phyloP scores from a whole-genome alignment of 2,113 vertebrate genomes.

The Nyctereutes procyonoides region DNA sequence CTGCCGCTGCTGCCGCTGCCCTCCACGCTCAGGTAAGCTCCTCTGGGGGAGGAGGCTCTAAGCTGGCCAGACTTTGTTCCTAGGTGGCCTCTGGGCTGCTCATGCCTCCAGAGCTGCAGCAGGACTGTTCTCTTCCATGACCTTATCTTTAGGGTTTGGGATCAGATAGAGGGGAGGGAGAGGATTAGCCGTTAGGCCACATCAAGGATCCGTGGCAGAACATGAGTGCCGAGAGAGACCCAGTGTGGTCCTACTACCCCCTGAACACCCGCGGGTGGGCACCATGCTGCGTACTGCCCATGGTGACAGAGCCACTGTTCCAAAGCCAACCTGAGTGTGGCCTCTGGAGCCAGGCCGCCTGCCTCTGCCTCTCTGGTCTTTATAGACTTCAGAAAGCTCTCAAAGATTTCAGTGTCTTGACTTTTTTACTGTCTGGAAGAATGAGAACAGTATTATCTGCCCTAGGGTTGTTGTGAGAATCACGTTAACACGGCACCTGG shows the following conservation, averaged over 20 bases:
- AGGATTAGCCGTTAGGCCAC: background rate
- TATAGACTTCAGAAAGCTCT: background rate
- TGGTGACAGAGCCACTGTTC: background rate
- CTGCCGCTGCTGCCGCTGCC: conserved; percentile 93
- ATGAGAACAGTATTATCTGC: background rate
- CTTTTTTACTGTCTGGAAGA: background rate
- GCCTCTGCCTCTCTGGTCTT: background rate
- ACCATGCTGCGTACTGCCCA: fast-evolving
- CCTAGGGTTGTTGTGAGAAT: background rate
- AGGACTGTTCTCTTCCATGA: background rate
- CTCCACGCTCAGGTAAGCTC: conserved; percentile 96
- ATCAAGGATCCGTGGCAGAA: fast-evolving
- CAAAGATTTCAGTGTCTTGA: background rate
- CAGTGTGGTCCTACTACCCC: fast-evolving
- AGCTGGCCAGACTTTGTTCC: background rate
- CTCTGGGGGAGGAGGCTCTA: fast-evolving
- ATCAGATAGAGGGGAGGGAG: background rate
- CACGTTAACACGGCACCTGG: background rate
- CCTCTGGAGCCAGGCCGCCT: fast-evolving
- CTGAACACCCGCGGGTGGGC: fast-evolving
- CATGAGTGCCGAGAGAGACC: background rate
- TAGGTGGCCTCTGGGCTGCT: background rate
- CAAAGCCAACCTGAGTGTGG: background rate
- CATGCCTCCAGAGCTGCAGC: background rate
- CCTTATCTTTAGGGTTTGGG: background rate